Evolutionary conservation across 2,888 invertebrate species (phyloP).

Genomic region (Lasius fuliginosus): DNA sequence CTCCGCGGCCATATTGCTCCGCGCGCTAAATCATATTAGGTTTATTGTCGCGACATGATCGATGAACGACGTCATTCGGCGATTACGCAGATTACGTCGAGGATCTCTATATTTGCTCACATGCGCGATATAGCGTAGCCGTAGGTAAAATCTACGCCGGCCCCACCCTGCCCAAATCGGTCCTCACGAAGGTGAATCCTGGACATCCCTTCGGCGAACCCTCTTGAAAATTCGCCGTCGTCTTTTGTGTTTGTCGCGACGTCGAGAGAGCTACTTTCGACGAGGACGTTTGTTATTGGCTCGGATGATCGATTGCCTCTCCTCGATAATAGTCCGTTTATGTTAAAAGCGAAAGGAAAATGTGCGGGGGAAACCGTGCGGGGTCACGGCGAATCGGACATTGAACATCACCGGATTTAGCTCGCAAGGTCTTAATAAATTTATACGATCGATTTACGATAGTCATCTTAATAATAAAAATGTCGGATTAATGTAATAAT

Average conservation of each 20-base stretch:
- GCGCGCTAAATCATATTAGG: slow-evolving; percentile 76
- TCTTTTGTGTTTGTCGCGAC: slow-evolving; percentile 73
- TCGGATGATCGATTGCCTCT: slow-evolving; percentile 73
- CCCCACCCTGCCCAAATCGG: slow-evolving; percentile 54
- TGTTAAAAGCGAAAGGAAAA: slow-evolving; percentile 57
- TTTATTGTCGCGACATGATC: slow-evolving; percentile 83
- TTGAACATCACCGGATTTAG: slow-evolving; percentile 30
- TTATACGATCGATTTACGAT: slow-evolving; percentile 25
- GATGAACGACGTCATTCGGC: slow-evolving; percentile 75
- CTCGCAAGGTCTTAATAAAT: slow-evolving; percentile 34
- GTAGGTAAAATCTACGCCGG: slow-evolving; percentile 41
- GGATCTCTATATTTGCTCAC: slow-evolving; percentile 73
- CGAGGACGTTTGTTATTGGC: slow-evolving; percentile 71
- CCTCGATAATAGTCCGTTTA: slow-evolving; percentile 69
- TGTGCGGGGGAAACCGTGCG: slow-evolving; percentile 18
- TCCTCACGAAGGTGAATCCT: slow-evolving; percentile 61
- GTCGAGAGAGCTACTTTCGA: slow-evolving; percentile 67
- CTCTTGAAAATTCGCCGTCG: slow-evolving; percentile 75
- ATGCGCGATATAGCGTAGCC: slow-evolving; percentile 56
- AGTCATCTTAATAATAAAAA: slow-evolving; percentile 25
- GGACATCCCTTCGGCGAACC: slow-evolving; percentile 68
- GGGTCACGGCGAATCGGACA: slow-evolving; percentile 43
- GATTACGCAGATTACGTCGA: slow-evolving; percentile 78
- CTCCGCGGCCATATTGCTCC: slow-evolving; percentile 56
- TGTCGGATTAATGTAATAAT: not conserved